These are phyloP conservation scores for Chrysemys picta DNA, from an alignment of 2,113 vertebrate species.

Conservation along the genomic window DNA sequence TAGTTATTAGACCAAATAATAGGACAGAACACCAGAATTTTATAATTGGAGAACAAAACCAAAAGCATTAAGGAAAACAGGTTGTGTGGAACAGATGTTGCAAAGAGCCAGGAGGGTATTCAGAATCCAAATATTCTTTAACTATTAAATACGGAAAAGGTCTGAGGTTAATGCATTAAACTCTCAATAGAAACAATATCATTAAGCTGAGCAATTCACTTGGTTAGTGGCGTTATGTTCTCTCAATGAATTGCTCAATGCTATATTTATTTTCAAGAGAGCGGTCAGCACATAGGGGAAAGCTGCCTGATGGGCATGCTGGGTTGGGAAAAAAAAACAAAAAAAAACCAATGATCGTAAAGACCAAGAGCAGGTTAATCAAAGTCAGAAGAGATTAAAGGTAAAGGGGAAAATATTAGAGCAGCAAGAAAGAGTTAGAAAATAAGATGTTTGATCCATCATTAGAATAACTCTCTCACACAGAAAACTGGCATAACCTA, in stretches of 20 bases:
- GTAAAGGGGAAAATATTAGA: background rate
- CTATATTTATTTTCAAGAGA: background rate
- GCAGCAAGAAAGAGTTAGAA: background rate
- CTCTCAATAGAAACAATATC: background rate
- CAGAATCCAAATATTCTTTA: background rate
- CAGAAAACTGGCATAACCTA: background rate
- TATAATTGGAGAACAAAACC: background rate
- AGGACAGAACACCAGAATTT: conserved; percentile 3
- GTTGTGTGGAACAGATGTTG: background rate
- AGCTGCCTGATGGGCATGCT: background rate
- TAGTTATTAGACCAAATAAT: conserved; percentile 46
- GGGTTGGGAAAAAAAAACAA: background rate
- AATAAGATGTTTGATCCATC: background rate
- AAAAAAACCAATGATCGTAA: background rate
- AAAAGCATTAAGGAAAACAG: conserved; percentile 6
- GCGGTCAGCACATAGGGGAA: background rate
- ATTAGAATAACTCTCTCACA: background rate
- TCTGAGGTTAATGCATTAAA: background rate
- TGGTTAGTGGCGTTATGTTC: background rate
- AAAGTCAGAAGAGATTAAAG: background rate
- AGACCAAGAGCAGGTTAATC: background rate
- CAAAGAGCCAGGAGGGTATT: background rate
- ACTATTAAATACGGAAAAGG: background rate
- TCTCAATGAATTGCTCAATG: background rate
- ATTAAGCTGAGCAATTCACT: background rate